Evolutionary conservation across 2,113 vertebrate species (phyloP), one percentile per base, ranked within the genome.

Genomic region (Rostratula benghalensis): DNA sequence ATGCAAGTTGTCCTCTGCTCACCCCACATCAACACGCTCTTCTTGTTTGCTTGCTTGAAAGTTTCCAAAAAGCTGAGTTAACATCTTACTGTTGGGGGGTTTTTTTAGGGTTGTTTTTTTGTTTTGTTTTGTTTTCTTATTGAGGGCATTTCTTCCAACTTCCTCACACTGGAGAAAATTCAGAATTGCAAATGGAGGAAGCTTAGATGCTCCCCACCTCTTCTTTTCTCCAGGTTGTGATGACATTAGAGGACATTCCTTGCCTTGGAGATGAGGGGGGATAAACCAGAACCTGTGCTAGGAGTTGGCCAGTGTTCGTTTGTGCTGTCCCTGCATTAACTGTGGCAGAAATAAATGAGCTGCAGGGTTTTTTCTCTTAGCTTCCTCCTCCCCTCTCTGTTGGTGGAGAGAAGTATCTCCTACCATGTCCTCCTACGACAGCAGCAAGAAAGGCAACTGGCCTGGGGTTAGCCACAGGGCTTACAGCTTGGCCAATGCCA

Each of bases 11-110:
- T 70, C 56, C n/a, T 71, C 65, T 35, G 3, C 71, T 83, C 41
- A 22, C 2, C 3, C 56, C 57, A 28, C 48, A 63, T 41, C 13
- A 10, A 11, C 0, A 0, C 0, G 3, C 39, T 69, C 20, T 56
- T 69, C 54, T 76, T 48, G 35, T 46, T 59, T 1, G 3, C 51
- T 59, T 1, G 3, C 51, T 46, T 53, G 17, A 23, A 64, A 48
- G 18, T 60, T 56, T 46, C 22, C 63, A 35, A n/a, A 59, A 71
- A 65, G 50, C 56, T 54, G 54, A 71, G 22, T 67, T 64, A 54
- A 11, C 23, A 3, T 85, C 77, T 84, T 75, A 27, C 57, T 87
- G 22, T 6, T 53, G 6, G 7, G 27, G 37, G 23, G 28, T 16
- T 63, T 33, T 33, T 46, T 45, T 46, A 43, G 43, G 43, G 45